Percentiles rank a stretch among this genome's conserved stretches.
Evolutionary conservation across 1,140 invertebrate genomes (phyloP).

Genomic region (Drosophila hydei): DNA sequence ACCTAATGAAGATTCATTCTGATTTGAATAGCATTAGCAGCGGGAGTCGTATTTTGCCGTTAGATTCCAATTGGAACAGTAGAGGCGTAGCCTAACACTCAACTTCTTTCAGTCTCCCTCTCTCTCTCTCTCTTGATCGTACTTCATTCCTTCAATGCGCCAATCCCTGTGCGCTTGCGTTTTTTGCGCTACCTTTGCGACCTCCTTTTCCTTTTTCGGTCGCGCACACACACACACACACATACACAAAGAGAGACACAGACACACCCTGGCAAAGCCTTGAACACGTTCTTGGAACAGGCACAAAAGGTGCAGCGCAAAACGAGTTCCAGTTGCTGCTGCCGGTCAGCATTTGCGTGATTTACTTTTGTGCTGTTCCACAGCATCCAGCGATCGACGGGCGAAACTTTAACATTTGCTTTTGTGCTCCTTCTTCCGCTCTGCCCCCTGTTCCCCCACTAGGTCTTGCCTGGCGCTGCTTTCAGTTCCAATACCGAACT

Average conservation of each 20-base stretch:
- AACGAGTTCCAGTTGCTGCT: conserved; percentile 42
- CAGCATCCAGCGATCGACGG: conserved; percentile 19
- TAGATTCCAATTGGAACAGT: conserved; percentile 60
- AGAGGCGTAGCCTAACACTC: conserved; percentile 23
- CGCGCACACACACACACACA: conserved; percentile 11
- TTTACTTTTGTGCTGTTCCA: conserved; percentile 38
- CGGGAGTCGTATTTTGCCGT: conserved; percentile 38
- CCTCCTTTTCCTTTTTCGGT: conserved; percentile 73
- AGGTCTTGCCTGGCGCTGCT: conserved; percentile 15
- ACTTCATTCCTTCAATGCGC: conserved; percentile 16
- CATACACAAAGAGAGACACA: conserved; percentile 1
- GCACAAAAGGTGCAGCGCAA: conserved; percentile 42
- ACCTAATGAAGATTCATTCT: conserved; percentile 32
- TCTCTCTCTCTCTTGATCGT: conserved; percentile 2
- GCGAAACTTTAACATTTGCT: conserved; percentile 19
- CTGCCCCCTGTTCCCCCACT: background rate
- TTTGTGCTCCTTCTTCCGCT: conserved; percentile 22
- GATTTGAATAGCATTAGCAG: conserved; percentile 24
- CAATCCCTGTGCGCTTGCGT: conserved; percentile 49
- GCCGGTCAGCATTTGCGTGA: conserved; percentile 38
- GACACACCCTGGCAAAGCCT: conserved; percentile 67
- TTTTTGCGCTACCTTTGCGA: conserved; percentile 45
- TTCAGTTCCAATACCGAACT: conserved; percentile 41
- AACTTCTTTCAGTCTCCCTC: background rate
- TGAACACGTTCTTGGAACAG: conserved; percentile 71